These are phyloP conservation scores for Ashinkailepas kermadecensis DNA, from an alignment of 2,888 invertebrate genomes.

Conservation along the genomic window DNA sequence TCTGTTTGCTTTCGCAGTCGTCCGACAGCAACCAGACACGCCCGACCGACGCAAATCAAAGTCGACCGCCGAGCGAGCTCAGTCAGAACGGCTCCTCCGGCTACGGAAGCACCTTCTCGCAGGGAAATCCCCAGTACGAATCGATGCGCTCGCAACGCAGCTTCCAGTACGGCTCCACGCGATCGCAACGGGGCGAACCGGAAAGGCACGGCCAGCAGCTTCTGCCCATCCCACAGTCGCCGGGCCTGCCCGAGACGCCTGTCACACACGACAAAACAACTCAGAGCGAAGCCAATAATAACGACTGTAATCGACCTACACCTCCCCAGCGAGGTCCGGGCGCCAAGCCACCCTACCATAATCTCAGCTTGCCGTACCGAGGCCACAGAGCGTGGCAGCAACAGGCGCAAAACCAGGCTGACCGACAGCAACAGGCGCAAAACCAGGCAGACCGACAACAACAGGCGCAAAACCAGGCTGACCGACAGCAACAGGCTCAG, in stretches of 20 bases:
- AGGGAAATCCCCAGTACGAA: constrained; percentile 27
- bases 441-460: too few species aligned
- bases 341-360: constrained; percentile 20
- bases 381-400: not conserved
- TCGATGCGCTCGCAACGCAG: constrained; percentile 11
- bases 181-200: constrained; percentile 1
- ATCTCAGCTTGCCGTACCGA: constrained; percentile 12
- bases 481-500: too few species aligned
- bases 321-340: constrained; percentile 4
- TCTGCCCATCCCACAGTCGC: constrained; percentile 21
- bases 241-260: constrained; percentile 6
- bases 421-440: too few species aligned
- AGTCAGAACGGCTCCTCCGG: constrained; percentile 46
- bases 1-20: not conserved
- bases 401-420: not conserved
- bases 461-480: too few species aligned
- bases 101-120: constrained; percentile 48
- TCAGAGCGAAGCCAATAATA: constrained; percentile 11
- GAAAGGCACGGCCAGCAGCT: not conserved
- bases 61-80: constrained; percentile 42
- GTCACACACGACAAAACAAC: constrained; percentile 8
- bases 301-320: not conserved
- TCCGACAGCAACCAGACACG: not conserved
- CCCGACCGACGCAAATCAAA: constrained; percentile 24
- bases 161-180: constrained; percentile 26